Base-by-base conservation (phyloP, 2,888 invertebrate species). In the Pachliopta kotzebuea region DNA sequence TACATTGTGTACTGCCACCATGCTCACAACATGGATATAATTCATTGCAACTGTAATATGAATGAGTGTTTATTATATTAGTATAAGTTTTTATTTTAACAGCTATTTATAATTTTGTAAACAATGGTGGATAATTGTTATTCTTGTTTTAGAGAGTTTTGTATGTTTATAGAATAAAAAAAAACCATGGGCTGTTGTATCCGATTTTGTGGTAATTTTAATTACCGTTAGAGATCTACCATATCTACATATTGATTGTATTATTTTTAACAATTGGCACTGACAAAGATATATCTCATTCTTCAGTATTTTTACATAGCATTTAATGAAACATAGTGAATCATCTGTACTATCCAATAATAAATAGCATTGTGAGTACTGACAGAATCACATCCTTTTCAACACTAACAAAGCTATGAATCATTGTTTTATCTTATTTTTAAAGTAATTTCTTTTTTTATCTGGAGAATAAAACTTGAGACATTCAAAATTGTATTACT, bases 71-170 rank as follows among this genome's bases (percentile, higher is more conserved):
- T 76, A 73, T 72, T 75, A 74, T 72, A 70, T 76, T 80, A 85
- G 79, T 69, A 67, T 86, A 86, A 86, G 85, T 82, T 83, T 85
- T 82, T 81, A 82, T 82, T 85, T 78, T 82, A 79, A 85, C 77
- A 78, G 72, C 75, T 79, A 79, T 78, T 79, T 77, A 78, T 81
- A 75, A 69, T 78, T 78, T 79, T 74, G 73, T 72, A 76, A 76
- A 74, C 74, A 73, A 75, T 69, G 78, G 72, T 76, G 80, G 73
- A 78, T 77, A 75, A 73, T 83, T 82, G 84, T 85, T 85, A 77
- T 83, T 86, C 83, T 86, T 86, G 84, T 85, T 89, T 87, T 87
- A 86, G 80, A 86, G 82, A 86, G 85, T 79, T 79, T 81, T 84
- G 83, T 86, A 84, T 82, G 83, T 80, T 84, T 84, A 76, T 82